phyloP scores from a whole-genome alignment of 1,140 invertebrate genomes.

The Sycophaga agraensis region DNA sequence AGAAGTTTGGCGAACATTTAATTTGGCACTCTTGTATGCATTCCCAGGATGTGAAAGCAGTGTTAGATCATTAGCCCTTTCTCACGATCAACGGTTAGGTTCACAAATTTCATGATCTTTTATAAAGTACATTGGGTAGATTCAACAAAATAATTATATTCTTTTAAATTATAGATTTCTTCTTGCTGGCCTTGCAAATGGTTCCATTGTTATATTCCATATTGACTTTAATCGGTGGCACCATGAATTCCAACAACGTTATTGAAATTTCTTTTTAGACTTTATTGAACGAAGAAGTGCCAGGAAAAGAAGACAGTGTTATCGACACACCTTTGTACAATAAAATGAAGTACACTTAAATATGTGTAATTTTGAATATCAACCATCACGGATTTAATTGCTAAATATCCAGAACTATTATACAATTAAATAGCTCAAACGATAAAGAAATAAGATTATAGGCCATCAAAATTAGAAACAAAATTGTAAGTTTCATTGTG shows the following conservation, averaged over 20 bases:
- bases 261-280: constrained; percentile 61
- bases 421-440: constrained; percentile 6
- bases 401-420: background rate
- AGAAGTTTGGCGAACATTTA: constrained; percentile 97
- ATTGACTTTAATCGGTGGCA: constrained; percentile 99
- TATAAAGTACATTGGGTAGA: background rate
- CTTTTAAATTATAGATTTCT: constrained; percentile 74
- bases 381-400: background rate
- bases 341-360: background rate
- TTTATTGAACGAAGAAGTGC: constrained; percentile 32
- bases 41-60: constrained; percentile 95
- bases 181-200: constrained; percentile 92
- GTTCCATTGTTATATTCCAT: constrained; percentile 97
- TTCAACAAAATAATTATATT: background rate
- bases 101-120: background rate
- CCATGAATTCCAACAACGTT: constrained; percentile 94
- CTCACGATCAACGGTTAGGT: constrained; percentile 96
- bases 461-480: background rate
- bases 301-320: constrained; percentile 11
- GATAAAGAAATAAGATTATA: background rate
- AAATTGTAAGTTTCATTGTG: background rate
- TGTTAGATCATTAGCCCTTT: constrained; percentile 88
- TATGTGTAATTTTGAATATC: background rate
- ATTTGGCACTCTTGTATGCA: constrained; percentile 93
- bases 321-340: background rate